Conservation (phyloP, 2,113 vertebrate genomes). For the Grammomys surdaster region DNA sequence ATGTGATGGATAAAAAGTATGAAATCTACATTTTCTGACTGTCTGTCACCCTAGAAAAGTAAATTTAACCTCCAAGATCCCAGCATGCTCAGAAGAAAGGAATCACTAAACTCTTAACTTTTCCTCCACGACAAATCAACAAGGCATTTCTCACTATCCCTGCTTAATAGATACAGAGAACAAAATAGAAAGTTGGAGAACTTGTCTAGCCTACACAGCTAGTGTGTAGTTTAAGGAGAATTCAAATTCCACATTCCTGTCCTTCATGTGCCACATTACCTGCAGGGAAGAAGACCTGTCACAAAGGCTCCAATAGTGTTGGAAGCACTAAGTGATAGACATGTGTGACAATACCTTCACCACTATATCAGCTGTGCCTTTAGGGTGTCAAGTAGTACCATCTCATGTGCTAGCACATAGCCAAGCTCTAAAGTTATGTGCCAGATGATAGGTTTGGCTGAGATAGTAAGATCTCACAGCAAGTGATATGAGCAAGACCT, state of each 20-base stretch:
- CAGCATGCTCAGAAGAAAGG: neutral
- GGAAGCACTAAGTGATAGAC: neutral
- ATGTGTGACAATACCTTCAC: neutral
- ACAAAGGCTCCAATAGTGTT: neutral
- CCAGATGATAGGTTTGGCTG: neutral
- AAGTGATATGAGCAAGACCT: neutral
- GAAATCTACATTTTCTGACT: conserved; percentile 12
- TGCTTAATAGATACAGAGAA: neutral
- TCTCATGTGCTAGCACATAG: neutral
- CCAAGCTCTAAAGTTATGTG: neutral
- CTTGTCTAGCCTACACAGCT: neutral
- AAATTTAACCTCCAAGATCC: neutral
- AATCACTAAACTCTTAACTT: conserved; percentile 7
- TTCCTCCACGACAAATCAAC: neutral
- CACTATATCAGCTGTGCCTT: conserved; percentile 21
- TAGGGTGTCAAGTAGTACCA: conserved; percentile 1
- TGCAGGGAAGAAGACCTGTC: neutral
- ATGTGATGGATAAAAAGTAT: neutral
- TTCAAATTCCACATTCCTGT: neutral
- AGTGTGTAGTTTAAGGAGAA: neutral
- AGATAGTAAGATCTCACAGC: conserved; percentile 20
- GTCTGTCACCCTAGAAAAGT: neutral
- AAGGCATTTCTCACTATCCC: neutral
- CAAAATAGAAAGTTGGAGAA: neutral
- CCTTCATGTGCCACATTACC: neutral